Evolutionary conservation across 2,797 vertebrate species (phyloP).

Genomic region (Pristis pectinata): DNA sequence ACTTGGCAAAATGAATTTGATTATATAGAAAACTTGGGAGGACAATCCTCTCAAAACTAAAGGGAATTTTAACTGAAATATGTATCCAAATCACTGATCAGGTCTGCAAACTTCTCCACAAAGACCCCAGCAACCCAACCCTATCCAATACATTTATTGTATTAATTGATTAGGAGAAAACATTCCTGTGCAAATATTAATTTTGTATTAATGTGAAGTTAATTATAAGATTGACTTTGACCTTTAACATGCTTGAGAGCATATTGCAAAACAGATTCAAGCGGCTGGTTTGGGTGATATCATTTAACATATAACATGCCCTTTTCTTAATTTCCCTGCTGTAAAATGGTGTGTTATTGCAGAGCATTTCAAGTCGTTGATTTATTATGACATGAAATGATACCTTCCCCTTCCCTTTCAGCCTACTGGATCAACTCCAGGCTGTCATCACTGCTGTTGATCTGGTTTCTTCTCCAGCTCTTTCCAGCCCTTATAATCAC

Average conservation of each 20-base stretch:
- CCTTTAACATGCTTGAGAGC: background rate
- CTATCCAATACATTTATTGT: background rate
- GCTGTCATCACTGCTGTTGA: background rate
- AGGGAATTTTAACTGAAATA: background rate
- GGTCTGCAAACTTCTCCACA: no score
- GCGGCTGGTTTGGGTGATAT: background rate
- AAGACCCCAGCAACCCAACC: background rate
- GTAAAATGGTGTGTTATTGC: background rate
- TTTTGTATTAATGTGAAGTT: background rate
- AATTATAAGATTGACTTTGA: constrained; percentile 19
- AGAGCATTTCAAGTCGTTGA: background rate
- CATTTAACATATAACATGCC: background rate
- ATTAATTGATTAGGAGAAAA: background rate
- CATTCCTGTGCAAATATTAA: background rate
- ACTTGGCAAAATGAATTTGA: background rate
- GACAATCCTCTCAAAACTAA: background rate
- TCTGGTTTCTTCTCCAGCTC: background rate
- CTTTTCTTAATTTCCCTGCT: background rate
- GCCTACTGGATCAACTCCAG: background rate
- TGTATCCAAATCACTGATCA: background rate
- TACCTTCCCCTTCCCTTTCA: background rate
- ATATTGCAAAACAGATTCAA: background rate
- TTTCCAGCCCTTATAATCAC: background rate
- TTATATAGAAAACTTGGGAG: background rate
- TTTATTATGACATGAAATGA: background rate